Percentiles rank a stretch among this genome's conserved stretches.
These are phyloP conservation scores for Malthinus flaveolus DNA, from an alignment of 2,888 invertebrate species.

Conservation along the genomic window DNA sequence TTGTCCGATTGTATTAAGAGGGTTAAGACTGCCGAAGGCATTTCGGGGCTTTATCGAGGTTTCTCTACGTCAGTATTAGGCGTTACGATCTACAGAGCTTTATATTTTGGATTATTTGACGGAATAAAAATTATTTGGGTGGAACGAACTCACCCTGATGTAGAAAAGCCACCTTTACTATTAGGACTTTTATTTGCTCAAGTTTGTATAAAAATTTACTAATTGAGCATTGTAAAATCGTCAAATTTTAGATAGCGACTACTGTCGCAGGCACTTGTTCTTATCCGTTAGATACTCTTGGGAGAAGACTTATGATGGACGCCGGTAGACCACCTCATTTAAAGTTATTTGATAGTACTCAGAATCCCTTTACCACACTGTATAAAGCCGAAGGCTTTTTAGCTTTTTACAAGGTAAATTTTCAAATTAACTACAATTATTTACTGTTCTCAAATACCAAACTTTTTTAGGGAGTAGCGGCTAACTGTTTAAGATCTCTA, in stretches of 20 bases:
- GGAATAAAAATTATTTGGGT: slow-evolving; percentile 16
- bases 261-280: slow-evolving; percentile 16
- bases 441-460: background rate
- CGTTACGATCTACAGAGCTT: slow-evolving; percentile 25
- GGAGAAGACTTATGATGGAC: slow-evolving; percentile 30
- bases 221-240: background rate
- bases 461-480: slow-evolving; percentile 1
- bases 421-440: background rate
- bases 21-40: slow-evolving; percentile 20
- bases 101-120: slow-evolving; percentile 33
- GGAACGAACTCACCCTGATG: background rate
- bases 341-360: slow-evolving; percentile 8
- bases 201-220: slow-evolving; percentile 8
- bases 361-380: slow-evolving; percentile 13
- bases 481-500: slow-evolving; percentile 26
- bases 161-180: slow-evolving; percentile 18
- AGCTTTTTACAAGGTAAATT: slow-evolving; percentile 28
- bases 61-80: slow-evolving; percentile 21
- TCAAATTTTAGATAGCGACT: slow-evolving; percentile 12
- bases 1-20: slow-evolving; percentile 22
- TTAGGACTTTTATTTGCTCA: slow-evolving; percentile 23
- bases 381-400: slow-evolving; percentile 18
- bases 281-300: slow-evolving; percentile 31
- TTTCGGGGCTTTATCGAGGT: slow-evolving; percentile 30
- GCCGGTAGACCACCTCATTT: slow-evolving; percentile 19